Evolutionary conservation across 2,888 invertebrate genomes (phyloP).

Genomic region (Terebella lapidaria): DNA sequence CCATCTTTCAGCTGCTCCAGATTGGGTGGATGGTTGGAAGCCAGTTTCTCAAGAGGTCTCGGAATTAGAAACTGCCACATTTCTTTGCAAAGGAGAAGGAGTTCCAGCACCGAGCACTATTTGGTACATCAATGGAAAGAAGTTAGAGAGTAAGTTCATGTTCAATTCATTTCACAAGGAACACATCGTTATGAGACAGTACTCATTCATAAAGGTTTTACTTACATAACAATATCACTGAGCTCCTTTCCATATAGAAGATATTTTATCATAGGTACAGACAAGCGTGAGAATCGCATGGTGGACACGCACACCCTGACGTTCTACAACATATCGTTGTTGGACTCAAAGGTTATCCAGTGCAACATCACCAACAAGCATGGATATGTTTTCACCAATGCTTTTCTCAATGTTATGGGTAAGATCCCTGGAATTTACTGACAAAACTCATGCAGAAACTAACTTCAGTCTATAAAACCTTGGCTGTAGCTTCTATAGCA

Average conservation of each 20-base stretch:
- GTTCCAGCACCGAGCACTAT: conserved; percentile 80
- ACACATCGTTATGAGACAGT: background rate
- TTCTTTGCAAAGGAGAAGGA: conserved; percentile 83
- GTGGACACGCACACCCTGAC: conserved; percentile 63
- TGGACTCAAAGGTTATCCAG: conserved; percentile 72
- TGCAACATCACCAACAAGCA: conserved; percentile 98
- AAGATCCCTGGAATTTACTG: conserved; percentile 39
- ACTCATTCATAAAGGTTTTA: background rate
- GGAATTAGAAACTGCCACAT: conserved; percentile 82
- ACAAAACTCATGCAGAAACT: no score
- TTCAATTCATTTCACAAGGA: no score
- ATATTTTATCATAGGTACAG: background rate
- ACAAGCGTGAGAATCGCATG: background rate
- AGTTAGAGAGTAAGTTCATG: conserved; percentile 55
- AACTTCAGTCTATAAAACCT: no score
- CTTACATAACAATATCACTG: no score
- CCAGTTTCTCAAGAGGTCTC: conserved; percentile 82
- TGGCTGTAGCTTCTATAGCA: no score
- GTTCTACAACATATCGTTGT: conserved; percentile 73
- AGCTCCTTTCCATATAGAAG: no score
- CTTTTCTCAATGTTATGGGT: conserved; percentile 91
- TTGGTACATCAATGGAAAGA: conserved; percentile 95
- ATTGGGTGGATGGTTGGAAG: conserved; percentile 68
- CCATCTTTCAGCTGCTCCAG: conserved; percentile 63
- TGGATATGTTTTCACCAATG: conserved; percentile 96